A percentile compares a stretch with the other conserved stretches of the same genome.
phyloP scores from a whole-genome alignment of 2,113 vertebrate genomes.

The Arizona elegans region DNA sequence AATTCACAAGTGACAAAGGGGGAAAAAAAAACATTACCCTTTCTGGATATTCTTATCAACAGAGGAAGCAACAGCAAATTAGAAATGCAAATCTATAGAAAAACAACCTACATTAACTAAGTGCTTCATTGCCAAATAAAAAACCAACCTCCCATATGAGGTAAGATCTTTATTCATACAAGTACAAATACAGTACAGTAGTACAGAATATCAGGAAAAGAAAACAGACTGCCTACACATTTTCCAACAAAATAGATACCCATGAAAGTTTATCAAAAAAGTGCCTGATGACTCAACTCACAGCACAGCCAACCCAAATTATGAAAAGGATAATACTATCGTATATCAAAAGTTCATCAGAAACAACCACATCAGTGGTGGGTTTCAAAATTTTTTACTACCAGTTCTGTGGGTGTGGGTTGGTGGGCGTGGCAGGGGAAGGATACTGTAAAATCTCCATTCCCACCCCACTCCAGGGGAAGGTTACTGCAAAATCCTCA shows the following conservation, averaged over 20 bases:
- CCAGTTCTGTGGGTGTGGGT: too few species aligned
- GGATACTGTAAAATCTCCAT: too few species aligned
- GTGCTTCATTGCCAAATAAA: not conserved
- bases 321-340: not conserved
- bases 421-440: too few species aligned
- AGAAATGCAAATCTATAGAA: not conserved
- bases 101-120: not conserved
- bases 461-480: too few species aligned
- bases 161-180: not conserved
- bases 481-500: too few species aligned
- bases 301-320: not conserved
- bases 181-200: not conserved
- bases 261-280: not conserved
- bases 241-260: not conserved
- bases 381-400: too few species aligned
- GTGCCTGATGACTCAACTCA: not conserved
- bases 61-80: not conserved
- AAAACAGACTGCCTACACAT: not conserved
- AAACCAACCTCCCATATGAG: not conserved
- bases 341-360: not conserved
- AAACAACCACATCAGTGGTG: not conserved
- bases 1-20: not conserved
- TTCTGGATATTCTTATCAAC: not conserved
- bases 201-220: not conserved
- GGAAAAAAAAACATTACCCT: not conserved